These are phyloP conservation scores for Poecilus cupreus DNA, from an alignment of 2,888 invertebrate genomes.

Conservation along the genomic window DNA sequence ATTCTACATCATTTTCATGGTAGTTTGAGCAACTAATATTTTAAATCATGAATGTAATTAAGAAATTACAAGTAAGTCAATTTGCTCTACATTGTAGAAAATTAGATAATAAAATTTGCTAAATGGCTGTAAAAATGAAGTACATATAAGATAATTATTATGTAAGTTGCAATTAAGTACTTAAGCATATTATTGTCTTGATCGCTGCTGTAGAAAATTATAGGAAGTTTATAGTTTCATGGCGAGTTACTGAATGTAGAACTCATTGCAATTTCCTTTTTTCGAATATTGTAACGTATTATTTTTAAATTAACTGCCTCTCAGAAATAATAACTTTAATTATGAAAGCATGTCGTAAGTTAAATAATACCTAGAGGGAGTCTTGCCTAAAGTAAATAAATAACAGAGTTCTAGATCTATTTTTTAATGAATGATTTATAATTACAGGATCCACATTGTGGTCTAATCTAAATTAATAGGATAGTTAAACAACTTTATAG, in stretches of 20 bases:
- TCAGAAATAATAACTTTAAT: constrained; percentile 17
- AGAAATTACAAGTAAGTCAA: neutral
- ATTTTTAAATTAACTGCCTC: constrained; percentile 13
- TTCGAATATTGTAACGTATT: constrained; percentile 1
- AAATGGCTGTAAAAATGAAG: neutral
- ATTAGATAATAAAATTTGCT: constrained; percentile 20
- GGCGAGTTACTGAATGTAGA: neutral
- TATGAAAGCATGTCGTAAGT: constrained; percentile 24
- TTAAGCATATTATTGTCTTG: constrained; percentile 12
- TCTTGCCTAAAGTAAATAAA: neutral
- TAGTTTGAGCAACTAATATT: neutral
- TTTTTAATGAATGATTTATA: constrained; percentile 27
- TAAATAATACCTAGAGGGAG: neutral
- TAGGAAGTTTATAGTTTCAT: constrained; percentile 21
- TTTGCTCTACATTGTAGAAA: neutral
- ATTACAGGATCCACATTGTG: constrained; percentile 10
- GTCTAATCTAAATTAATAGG: constrained; percentile 17
- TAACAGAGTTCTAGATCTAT: neutral
- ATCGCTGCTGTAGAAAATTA: constrained; percentile 24
- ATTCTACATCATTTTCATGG: neutral
- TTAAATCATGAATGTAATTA: neutral
- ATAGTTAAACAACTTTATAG: constrained; percentile 30
- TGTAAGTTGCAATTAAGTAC: constrained; percentile 24
- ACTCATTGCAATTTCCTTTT: constrained; percentile 2
- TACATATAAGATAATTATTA: constrained; percentile 26